Percentiles rank a stretch among this genome's conserved stretches.
Evolutionary conservation across 2,113 vertebrate genomes (phyloP).

Genomic region (Laticauda laticaudata): DNA sequence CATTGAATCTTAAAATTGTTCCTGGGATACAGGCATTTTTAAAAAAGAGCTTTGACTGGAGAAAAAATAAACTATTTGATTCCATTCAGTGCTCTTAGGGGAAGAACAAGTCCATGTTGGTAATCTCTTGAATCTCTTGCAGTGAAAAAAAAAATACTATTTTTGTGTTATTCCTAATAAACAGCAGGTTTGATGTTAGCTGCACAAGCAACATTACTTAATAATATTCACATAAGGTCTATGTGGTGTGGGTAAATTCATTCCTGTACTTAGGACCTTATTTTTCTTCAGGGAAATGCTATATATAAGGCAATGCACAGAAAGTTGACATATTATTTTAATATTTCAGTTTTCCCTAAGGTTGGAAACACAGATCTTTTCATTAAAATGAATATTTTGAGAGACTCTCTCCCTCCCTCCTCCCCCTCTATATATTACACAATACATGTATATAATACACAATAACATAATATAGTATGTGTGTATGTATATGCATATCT

Average conservation of each 20-base stretch:
- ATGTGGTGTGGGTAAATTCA: background rate
- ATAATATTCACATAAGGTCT: background rate
- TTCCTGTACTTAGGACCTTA: background rate
- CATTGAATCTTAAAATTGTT: background rate
- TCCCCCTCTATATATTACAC: no score
- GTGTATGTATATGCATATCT: no score
- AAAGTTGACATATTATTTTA: conserved; percentile 3
- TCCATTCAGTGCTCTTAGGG: background rate
- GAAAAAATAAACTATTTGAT: background rate
- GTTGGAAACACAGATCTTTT: background rate
- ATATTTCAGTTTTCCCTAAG: background rate
- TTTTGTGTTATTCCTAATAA: background rate
- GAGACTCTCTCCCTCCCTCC: background rate
- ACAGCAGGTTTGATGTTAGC: background rate
- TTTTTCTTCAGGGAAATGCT: background rate
- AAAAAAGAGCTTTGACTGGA: background rate
- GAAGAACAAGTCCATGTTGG: background rate
- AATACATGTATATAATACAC: no score
- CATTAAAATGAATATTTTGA: conserved; percentile 3
- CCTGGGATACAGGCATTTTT: background rate
- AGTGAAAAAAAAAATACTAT: background rate
- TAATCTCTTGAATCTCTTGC: background rate
- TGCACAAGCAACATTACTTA: background rate
- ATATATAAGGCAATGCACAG: background rate
- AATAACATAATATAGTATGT: no score